Conservation (phyloP, 2,797 vertebrate species). For the Diplodus puntazzo region DNA sequence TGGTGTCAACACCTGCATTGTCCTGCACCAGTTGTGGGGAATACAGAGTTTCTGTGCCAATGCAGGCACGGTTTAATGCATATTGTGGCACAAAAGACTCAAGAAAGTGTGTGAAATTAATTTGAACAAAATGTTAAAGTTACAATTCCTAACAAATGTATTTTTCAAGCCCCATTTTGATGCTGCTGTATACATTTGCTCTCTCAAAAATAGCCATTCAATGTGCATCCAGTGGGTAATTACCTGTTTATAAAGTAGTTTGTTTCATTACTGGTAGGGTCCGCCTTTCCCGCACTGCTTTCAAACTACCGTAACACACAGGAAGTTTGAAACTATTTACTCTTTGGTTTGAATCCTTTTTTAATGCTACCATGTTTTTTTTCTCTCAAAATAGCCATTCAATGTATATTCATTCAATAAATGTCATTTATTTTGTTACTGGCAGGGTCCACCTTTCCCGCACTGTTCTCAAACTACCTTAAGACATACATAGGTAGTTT, state of each 20-base stretch:
- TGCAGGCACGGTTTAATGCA: slow-evolving; percentile 5
- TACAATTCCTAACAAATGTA: background rate
- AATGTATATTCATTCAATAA: background rate
- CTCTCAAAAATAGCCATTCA: background rate
- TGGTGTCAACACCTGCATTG: slow-evolving; percentile 64
- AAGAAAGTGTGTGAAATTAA: background rate
- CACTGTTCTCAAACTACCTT: background rate
- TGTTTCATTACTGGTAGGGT: background rate
- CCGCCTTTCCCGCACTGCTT: background rate
- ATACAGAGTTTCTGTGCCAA: slow-evolving; percentile 11
- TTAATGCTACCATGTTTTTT: too few relatives aligned
- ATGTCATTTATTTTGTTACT: background rate
- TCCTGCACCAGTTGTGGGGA: slow-evolving; percentile 74
- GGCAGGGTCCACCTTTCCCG: background rate
- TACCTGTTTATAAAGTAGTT: background rate
- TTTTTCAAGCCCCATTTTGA: too few relatives aligned
- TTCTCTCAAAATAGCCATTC: background rate
- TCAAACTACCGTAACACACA: too few relatives aligned
- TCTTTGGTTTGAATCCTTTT: too few relatives aligned
- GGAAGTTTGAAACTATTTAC: too few relatives aligned
- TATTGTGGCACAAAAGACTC: background rate
- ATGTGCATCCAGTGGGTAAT: background rate
- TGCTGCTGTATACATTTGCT: too few relatives aligned
- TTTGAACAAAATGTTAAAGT: background rate
- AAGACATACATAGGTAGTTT: too few relatives aligned